These are phyloP conservation scores for Yponomeuta cagnagella DNA, from an alignment of 2,888 invertebrate genomes.

Conservation along the genomic window DNA sequence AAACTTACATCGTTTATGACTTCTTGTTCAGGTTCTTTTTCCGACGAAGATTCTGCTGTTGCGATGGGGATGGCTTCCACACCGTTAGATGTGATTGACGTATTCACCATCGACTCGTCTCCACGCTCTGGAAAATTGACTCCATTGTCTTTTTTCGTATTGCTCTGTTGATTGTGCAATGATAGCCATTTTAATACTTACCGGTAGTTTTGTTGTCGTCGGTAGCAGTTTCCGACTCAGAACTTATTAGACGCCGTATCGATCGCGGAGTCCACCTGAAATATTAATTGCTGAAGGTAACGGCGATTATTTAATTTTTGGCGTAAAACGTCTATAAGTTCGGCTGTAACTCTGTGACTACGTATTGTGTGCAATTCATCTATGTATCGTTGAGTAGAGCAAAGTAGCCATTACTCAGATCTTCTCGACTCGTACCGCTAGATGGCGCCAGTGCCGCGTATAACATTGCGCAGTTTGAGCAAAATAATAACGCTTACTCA, in stretches of 20 bases:
- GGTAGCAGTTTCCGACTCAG: slow-evolving; percentile 45
- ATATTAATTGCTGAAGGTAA: neutral
- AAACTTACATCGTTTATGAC: neutral
- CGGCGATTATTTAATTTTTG: too few relatives aligned
- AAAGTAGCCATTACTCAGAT: too few relatives aligned
- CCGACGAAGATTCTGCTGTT: slow-evolving; percentile 15
- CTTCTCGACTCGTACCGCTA: too few relatives aligned
- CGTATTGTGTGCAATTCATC: too few relatives aligned
- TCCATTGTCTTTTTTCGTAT: too few relatives aligned
- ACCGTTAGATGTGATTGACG: slow-evolving; percentile 53
- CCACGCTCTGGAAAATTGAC: slow-evolving; percentile 29
- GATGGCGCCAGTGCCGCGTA: too few relatives aligned
- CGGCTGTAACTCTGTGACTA: too few relatives aligned
- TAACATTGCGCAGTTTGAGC: too few relatives aligned
- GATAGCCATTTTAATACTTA: neutral
- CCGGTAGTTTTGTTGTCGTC: slow-evolving; percentile 31
- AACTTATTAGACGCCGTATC: slow-evolving; percentile 51
- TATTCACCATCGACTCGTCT: slow-evolving; percentile 37
- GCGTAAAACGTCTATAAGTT: too few relatives aligned
- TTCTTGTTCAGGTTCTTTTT: neutral
- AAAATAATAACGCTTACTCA: too few relatives aligned
- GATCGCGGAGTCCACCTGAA: slow-evolving; percentile 61
- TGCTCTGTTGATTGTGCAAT: too few relatives aligned
- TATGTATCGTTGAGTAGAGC: too few relatives aligned
- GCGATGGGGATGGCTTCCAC: slow-evolving; percentile 38